Conservation (phyloP, 2,797 vertebrate genomes). For the Antrozous pallidus region DNA sequence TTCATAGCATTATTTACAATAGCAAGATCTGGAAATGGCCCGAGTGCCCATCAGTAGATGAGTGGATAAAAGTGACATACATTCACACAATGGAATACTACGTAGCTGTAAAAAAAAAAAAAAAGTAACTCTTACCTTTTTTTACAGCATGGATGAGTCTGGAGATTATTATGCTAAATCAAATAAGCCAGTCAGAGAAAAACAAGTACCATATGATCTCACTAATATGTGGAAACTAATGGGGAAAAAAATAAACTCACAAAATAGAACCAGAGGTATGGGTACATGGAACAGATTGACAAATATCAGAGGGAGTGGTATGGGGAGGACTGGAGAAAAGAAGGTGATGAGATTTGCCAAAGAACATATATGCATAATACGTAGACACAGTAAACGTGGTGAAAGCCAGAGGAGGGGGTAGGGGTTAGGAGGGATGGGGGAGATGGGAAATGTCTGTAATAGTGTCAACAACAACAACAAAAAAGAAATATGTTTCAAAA, state of each 20-base stretch:
- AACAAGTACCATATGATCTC: background rate
- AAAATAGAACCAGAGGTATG: background rate
- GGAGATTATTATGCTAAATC: background rate
- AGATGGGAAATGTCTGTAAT: background rate
- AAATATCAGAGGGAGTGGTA: background rate
- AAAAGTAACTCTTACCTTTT: background rate
- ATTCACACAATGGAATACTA: background rate
- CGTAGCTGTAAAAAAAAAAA: background rate
- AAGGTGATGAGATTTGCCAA: background rate
- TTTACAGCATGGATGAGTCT: background rate
- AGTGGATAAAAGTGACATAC: background rate
- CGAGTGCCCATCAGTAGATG: background rate
- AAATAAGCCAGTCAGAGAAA: background rate
- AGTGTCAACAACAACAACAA: background rate
- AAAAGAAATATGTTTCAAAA: background rate
- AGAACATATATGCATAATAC: background rate
- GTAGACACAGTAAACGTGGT: background rate
- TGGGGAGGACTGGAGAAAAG: background rate
- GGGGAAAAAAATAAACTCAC: background rate
- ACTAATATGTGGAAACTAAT: background rate
- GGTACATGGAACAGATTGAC: background rate
- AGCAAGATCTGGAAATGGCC: background rate
- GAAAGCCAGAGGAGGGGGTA: background rate
- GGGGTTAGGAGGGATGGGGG: background rate
- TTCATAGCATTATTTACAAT: background rate